Conservation (phyloP, 35 echinoderm and acorn worm species). For the Antedon bifida region DNA sequence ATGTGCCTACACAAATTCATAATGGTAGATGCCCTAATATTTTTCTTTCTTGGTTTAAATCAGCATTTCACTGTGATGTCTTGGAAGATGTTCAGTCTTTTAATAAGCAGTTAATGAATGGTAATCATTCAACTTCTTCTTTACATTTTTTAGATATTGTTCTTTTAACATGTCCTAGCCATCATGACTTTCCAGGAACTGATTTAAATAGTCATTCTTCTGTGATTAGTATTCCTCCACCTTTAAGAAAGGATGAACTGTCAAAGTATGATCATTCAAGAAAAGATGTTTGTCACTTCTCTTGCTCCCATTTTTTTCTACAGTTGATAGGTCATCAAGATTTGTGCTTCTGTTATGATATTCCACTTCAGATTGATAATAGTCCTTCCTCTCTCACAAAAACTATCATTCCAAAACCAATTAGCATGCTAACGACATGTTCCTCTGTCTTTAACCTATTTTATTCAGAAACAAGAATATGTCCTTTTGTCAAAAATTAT, state of each 20-base stretch:
- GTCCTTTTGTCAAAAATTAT: too few species aligned
- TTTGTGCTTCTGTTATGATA: too few species aligned
- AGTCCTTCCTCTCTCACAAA: background rate
- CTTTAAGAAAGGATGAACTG: too few species aligned
- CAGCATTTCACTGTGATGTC: background rate
- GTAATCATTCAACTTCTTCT: background rate
- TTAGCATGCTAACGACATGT: too few species aligned
- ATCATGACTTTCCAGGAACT: background rate
- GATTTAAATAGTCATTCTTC: background rate
- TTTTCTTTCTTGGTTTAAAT: background rate
- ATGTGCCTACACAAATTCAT: too few species aligned
- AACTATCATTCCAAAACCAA: too few species aligned
- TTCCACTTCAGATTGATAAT: background rate
- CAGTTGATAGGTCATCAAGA: too few species aligned
- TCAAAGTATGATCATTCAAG: too few species aligned
- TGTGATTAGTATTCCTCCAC: too few species aligned
- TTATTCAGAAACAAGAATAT: background rate
- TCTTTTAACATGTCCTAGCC: background rate
- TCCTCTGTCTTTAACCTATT: too few species aligned
- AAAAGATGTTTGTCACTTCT: too few species aligned
- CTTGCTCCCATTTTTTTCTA: too few species aligned
- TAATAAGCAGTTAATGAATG: background rate
- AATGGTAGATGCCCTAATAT: background rate
- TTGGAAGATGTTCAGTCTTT: background rate
- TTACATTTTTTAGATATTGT: background rate